A percentile compares a stretch with the other conserved stretches of the same genome.
Evolutionary conservation across 2,113 vertebrate genomes (phyloP).

Genomic region (Clarias batrachus): DNA sequence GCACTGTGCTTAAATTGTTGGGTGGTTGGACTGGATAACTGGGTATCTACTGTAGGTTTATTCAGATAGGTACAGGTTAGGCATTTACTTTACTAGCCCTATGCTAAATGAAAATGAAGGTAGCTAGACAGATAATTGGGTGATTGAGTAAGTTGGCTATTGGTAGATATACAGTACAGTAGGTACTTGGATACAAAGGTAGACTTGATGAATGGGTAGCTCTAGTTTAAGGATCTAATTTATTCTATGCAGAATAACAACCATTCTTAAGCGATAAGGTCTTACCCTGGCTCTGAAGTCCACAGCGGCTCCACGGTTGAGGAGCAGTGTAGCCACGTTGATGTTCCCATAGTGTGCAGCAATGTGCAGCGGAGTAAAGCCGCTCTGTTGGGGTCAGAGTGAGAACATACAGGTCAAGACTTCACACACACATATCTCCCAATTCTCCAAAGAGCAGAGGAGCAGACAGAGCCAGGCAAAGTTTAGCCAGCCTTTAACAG

Average conservation of each 20-base stretch:
- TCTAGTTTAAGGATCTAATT: neutral
- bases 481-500: conserved; percentile 29
- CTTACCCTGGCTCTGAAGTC: conserved; percentile 94
- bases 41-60: neutral
- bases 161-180: neutral
- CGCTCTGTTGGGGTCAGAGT: conserved; percentile 79
- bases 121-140: neutral
- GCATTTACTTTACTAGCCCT: neutral
- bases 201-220: neutral
- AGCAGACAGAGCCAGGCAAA: conserved; percentile 15
- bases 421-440: conserved; percentile 19
- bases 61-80: neutral
- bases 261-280: neutral
- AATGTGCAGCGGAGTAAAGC: conserved; percentile 95
- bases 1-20: neutral
- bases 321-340: conserved; percentile 92
- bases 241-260: neutral
- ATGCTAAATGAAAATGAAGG: neutral
- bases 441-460: neutral
- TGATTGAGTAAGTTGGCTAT: neutral
- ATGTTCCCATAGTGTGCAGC: conserved; percentile 95
- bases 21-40: neutral
- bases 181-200: neutral
- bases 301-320: conserved; percentile 91
- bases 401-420: conserved; percentile 22